Conservation (phyloP, 23 tunicate genomes). For the Ascidia mentula region DNA sequence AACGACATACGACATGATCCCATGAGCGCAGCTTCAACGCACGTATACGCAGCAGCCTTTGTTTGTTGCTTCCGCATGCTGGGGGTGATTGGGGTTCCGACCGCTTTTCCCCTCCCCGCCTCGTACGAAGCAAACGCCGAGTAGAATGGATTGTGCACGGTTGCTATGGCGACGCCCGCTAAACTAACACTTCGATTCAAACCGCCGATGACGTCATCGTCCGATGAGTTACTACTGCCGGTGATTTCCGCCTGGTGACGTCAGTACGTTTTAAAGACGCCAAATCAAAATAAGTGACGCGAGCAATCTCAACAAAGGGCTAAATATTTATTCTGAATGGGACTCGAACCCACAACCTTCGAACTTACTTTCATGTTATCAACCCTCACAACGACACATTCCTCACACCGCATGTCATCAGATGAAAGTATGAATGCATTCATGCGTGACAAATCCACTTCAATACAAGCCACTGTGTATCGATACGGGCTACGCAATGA, state of each 20-base stretch:
- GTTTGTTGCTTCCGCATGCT: constrained; percentile 65
- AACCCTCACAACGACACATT: constrained; percentile 63
- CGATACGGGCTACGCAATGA: not conserved
- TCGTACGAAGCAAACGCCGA: constrained; percentile 87
- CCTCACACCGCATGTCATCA: constrained; percentile 59
- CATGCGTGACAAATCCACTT: constrained; percentile 32
- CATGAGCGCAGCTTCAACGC: constrained; percentile 50
- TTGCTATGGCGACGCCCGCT: constrained; percentile 58
- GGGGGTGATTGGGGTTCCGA: constrained; percentile 33
- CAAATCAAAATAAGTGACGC: not conserved
- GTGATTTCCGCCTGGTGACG: constrained; percentile 32
- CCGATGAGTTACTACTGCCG: constrained; percentile 18
- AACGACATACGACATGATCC: constrained; percentile 34
- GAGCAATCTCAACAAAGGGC: not conserved
- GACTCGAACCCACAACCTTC: no score
- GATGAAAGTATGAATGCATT: constrained; percentile 72
- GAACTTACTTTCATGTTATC: constrained; percentile 55
- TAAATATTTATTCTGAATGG: no score
- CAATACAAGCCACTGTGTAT: constrained; percentile 47
- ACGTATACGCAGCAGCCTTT: constrained; percentile 51
- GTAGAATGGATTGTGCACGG: constrained; percentile 81
- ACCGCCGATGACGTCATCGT: constrained; percentile 24
- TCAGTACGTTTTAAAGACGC: no score
- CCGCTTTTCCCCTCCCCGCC: constrained; percentile 28
- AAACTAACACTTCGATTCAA: constrained; percentile 40